Evolutionary conservation across 2,888 invertebrate species (phyloP), one percentile per base, ranked within the genome.

Genomic region (Agonopterix subpropinquella): DNA sequence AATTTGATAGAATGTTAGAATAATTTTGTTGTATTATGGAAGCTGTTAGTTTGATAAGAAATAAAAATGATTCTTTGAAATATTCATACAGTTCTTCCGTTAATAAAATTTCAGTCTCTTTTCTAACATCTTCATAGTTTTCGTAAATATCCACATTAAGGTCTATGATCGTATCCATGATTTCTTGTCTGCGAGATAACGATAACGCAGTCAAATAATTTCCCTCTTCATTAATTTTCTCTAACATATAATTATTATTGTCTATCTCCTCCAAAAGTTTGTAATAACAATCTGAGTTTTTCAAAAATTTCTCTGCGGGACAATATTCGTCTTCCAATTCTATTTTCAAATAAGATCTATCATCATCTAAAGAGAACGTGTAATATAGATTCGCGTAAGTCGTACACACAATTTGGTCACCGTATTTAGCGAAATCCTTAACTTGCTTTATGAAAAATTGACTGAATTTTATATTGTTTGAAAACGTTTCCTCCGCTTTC

Each of bases 351-450:
- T 70, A 80, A 4, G 64, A 62, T 7, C 50, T 46, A 0, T 69
- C 58, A 56, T 77, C 59, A 47, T 78, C 68, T 35, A 76, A 43
- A 1, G 61, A 49, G 50, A 85, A 71, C 53, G 59, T 62, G 53
- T 86, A 84, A 41, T 84, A 59, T 11, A 77, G 53, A 49, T 82
- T 72, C 8, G 60, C 61, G 49, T 64, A 87, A 50, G 86, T 80
- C 2, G 79, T 77, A 54, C 84, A 84, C 13, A 87, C 59, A 5
- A 87, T 57, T 59, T 67, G 60, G 47, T 79, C 69, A 9, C 62
- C 70, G 43, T 65, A 57, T 43, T 55, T 64, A 10, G 67, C 50
- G 46, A 88, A 78, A 51, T 87, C 84, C 52, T 80, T 79, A 0
- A 77, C 64, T 47, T 78, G 64, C 50, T 59, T 75, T 0, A 82